Base-by-base conservation (phyloP, 1,140 invertebrate species). In the Anastrepha obliqua region DNA sequence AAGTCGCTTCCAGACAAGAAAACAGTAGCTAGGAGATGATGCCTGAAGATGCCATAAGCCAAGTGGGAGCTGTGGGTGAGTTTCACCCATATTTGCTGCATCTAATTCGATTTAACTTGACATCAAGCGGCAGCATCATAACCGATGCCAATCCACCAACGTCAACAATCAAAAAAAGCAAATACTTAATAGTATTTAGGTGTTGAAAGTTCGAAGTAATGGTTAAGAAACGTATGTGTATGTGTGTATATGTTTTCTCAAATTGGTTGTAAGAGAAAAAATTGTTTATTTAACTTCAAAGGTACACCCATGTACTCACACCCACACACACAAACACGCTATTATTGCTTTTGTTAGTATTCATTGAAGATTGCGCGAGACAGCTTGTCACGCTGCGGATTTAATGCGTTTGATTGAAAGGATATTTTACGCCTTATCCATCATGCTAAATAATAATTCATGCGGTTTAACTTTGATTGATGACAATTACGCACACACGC, bases 391-490 rank as follows among this genome's bases (percentile, higher is more conserved):
- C 42, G 47, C 47, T 29, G 39, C 29, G n/a, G 59, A 62, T 67
- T 87, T 70, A 67, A n/a, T 87, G 60, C 17, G 29, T 67, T 67
- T 67, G 64, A 87, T 67, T 87, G 86, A 88, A 88, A 87, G 88
- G 85, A 88, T 88, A 88, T 87, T 88, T 88, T 88, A 87, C 86
- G 88, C 88, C 88, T 88, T 88, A 88, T 88, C 62, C 86, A 88
- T 88, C 88, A 87, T 88, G 88, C 81, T 58, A 88, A 88, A 87
- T 86, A 88, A 88, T 88, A 88, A 87, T 87, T 88, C 88, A 87
- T 88, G 89, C 89, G 90, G 90, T 91, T 91, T 90, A 90, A 91
- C 90, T 89, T 91, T 91, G 90, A 91, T 91, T 90, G 90, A 91
- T 91, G 90, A 91, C 90, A 91, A 90, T 89, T 90, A 88, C 88